Evolutionary conservation across 2,113 vertebrate species (phyloP).

Genomic region (Burhinus bistriatus): DNA sequence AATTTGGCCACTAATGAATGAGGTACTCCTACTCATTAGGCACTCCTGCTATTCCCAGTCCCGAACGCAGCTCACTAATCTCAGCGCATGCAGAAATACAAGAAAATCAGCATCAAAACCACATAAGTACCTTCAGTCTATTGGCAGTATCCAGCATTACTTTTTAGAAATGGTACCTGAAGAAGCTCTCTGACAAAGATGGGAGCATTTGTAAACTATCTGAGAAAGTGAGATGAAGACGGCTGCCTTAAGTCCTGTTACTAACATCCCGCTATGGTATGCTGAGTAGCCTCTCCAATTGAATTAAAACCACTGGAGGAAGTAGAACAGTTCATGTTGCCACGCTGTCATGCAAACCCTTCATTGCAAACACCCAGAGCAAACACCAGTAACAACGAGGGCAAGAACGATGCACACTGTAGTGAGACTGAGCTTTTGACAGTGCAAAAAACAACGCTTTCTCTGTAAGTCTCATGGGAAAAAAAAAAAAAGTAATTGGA

Average conservation of each 20-base stretch:
- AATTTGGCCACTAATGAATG: not conserved
- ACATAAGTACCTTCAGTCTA: not conserved
- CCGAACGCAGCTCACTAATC: not conserved
- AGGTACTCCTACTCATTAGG: not conserved
- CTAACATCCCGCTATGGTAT: not conserved
- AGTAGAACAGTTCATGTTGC: not conserved
- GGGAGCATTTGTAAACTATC: not conserved
- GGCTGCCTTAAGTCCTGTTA: not conserved
- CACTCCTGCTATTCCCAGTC: not conserved
- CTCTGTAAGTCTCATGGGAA: not conserved
- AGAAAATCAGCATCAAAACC: not conserved
- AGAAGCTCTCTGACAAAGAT: not conserved
- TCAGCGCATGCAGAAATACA: not conserved
- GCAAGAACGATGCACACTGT: accelerated
- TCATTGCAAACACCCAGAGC: not conserved
- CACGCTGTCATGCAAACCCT: not conserved
- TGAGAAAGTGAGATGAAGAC: not conserved
- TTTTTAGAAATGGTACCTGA: not conserved
- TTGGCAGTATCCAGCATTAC: not conserved
- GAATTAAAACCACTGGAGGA: not conserved
- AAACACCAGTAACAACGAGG: not conserved
- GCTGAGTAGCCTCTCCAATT: not conserved
- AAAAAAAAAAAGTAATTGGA: not conserved
- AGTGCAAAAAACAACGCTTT: not conserved
- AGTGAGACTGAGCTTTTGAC: not conserved